Percentiles rank a stretch among this genome's conserved stretches.
These are phyloP conservation scores for Eucidaris tribuloides DNA, from an alignment of 35 echinoderm and acorn worm genomes.

Conservation along the genomic window DNA sequence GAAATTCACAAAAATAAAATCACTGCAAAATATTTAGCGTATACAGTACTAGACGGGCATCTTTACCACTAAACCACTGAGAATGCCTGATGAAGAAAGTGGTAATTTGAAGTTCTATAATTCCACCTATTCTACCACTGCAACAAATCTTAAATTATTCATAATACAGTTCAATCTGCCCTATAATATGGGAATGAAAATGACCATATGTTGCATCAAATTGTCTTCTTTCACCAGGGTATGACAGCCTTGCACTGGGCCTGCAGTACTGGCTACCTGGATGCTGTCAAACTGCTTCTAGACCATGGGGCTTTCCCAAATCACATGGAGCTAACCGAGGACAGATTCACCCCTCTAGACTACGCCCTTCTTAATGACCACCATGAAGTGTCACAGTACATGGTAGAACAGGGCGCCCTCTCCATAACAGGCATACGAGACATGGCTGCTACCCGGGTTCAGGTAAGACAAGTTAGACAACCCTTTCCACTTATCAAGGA, in stretches of 20 bases:
- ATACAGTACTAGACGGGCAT: too few relatives aligned
- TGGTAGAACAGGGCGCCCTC: constrained; percentile 92
- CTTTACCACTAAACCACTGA: too few relatives aligned
- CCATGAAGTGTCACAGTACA: constrained; percentile 90
- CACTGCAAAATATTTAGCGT: too few relatives aligned
- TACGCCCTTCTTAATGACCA: constrained; percentile 89
- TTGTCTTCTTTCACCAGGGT: too few relatives aligned
- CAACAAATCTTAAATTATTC: too few relatives aligned
- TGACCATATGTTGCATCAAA: too few relatives aligned
- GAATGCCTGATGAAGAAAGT: too few relatives aligned
- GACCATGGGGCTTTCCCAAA: constrained; percentile 91
- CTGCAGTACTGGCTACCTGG: constrained; percentile 88
- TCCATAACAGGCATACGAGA: constrained; percentile 91
- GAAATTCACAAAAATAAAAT: too few relatives aligned
- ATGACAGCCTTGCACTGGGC: constrained; percentile 96
- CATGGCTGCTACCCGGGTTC: constrained; percentile 81
- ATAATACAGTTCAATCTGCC: too few relatives aligned
- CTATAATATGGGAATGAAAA: too few relatives aligned
- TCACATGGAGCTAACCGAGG: constrained; percentile 94
- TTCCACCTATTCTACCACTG: too few relatives aligned
- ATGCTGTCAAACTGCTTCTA: constrained; percentile 69
- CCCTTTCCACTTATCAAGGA: neutral
- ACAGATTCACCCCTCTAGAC: constrained; percentile 85
- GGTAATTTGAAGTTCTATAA: too few relatives aligned
- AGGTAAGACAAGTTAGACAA: constrained; percentile 38